Base-by-base conservation (phyloP, 1,140 invertebrate species). In the Diplogasteroides magnus region DNA sequence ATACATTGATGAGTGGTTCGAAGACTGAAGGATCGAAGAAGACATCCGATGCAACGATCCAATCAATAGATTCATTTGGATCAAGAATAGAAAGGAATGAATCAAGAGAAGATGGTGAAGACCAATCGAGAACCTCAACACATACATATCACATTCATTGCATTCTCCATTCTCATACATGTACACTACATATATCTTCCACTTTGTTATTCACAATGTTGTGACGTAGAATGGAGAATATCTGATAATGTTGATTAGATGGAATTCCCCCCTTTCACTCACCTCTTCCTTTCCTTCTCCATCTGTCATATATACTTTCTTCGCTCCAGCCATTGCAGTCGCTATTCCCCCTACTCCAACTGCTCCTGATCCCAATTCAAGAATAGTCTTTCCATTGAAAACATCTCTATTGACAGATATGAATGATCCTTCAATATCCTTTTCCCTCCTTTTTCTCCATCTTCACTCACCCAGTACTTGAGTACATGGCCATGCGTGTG, bases 11-110 rank as follows among this genome's bases (percentile, higher is more conserved):
- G 1, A 80, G 68, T 15, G 76, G n/a, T 2, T 60, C 29, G 67
- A 80, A 80, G 1, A 80, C 74, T 26, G 59, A 61, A 19, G 79
- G 74, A 68, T 80, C 79, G 64, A 71, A 80, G 61, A 80, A 80
- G 15, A 78, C 67, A 64, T 80, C 78, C 19, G 78, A 80, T 1
- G 69, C 78, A n/a, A 80, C 14, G n/a, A 80, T 61, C 26, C 66
- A 67, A 56, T 79, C 75, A 19, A 78, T 31, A 2, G 61, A 63
- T 14, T 32, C 28, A n/a, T n/a, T n/a, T 26, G 64, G 15, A 48
- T 48, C 37, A 19, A 48, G 6, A 48, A 19, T 11, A 11, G 37
- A 48, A 19, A 48, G 37, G 37, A 48, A 48, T 6, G 37, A 11
- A 11, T 48, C 6, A 48, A 48, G 37, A 48, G 37, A 11, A 6